Base-by-base conservation (phyloP, 2,888 invertebrate species). In the Achlya flavicornis region DNA sequence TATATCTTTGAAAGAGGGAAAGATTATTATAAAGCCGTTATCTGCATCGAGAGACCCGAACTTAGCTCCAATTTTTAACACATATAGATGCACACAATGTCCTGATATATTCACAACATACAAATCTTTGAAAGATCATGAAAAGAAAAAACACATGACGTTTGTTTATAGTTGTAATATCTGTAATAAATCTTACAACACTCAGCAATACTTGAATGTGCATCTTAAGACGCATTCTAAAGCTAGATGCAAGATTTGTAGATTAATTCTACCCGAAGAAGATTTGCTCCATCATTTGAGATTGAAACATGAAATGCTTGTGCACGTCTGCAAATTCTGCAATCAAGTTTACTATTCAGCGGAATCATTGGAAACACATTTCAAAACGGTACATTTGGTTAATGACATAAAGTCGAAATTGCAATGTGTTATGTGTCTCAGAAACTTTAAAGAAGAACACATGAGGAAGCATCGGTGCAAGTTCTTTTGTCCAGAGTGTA, bases 361-460 rank as follows among this genome's bases (percentile, higher is more conserved):
- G 58, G 79, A 81, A 41, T 75, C 80, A 14, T 69, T 86, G 41
- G 76, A 81, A 43, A 75, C 79, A 0, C 87, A 87, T 73, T 73
- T 78, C 10, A 80, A 78, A 70, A 78, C 80, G 32, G 79, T 73
- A 10, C 87, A 87, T 65, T 66, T 76, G 14, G 65, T 70, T 8
- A 77, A 77, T 4, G 71, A 76, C 58, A 69, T 65, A 11, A 74
- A 64, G 57, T 64, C 69, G 4, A 76, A 79, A 61, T 76, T 75
- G 8, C 80, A 82, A 57, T 87, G 87, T 35, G 64, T 80, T 0
- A 83, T 87, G 81, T 87, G 87, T 58, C 71, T 84, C 0, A 83
- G 72, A 46, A 80, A 76, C 57, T 79, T 86, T 12, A 72, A 68
- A 16, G 75, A 79, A 3, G 61, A 59, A 1, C 79, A 84, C 59